Conservation (phyloP, 2,113 vertebrate genomes). For the Myotis brandtii region DNA sequence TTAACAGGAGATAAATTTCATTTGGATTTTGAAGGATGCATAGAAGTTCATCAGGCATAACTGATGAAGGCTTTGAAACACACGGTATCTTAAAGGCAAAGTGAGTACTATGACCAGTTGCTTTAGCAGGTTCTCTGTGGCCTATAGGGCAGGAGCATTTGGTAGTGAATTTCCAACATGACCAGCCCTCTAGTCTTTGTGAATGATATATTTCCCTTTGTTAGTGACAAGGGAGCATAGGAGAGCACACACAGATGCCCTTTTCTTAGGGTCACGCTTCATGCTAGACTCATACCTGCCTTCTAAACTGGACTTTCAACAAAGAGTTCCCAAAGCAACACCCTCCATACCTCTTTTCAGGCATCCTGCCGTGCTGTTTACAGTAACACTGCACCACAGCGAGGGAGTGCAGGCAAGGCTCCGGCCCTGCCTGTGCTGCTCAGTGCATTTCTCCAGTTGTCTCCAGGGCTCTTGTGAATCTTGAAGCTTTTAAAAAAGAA, state of each 20-base stretch:
- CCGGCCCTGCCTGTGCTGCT: not conserved
- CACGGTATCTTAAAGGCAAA: not conserved
- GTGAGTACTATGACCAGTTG: not conserved
- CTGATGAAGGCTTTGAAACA: not conserved
- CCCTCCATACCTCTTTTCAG: not conserved
- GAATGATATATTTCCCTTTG: not conserved
- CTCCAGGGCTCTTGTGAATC: not conserved
- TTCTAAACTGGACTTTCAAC: not conserved
- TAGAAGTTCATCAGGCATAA: not conserved
- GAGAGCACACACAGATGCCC: not conserved
- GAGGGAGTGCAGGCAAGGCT: not conserved
- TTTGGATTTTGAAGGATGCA: constrained; percentile 34
- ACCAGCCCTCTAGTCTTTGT: not conserved
- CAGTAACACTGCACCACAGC: rapidly evolving
- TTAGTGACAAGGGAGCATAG: not conserved
- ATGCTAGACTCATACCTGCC: not conserved
- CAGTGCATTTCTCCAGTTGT: not conserved
- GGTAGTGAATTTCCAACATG: not conserved
- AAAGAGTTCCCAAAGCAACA: not conserved
- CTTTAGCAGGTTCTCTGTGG: no score
- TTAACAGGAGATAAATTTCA: not conserved
- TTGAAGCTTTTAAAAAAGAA: not conserved
- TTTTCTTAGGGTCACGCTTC: not conserved
- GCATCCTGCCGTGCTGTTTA: not conserved
- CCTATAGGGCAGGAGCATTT: not conserved